Evolutionary conservation across 2,113 vertebrate species (phyloP).

Genomic region (Lota lota): DNA sequence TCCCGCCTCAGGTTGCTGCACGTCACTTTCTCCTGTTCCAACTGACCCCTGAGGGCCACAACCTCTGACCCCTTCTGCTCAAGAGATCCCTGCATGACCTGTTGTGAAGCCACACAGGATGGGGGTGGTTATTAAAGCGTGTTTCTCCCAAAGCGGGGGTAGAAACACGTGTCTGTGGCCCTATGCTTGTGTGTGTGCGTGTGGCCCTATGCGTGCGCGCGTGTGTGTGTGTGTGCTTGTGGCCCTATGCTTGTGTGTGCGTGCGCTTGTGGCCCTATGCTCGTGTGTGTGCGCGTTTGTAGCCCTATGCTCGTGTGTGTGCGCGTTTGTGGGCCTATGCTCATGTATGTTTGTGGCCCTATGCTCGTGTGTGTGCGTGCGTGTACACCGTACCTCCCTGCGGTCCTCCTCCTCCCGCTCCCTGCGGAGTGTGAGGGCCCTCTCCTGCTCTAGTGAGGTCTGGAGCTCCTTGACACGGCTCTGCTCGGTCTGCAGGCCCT

Average conservation of each 20-base stretch:
- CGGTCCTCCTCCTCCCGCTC: conserved; percentile 71
- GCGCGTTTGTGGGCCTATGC: too few relatives aligned
- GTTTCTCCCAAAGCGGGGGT: too few relatives aligned
- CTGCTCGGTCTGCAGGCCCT: conserved; percentile 68
- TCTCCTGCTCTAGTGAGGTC: conserved; percentile 77
- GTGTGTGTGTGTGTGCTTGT: too few relatives aligned
- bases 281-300: too few relatives aligned
- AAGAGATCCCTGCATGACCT: conserved; percentile 73
- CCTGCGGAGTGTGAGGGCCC: conserved; percentile 61
- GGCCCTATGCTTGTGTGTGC: background rate
- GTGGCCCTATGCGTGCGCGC: too few relatives aligned
- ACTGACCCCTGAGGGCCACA: conserved; percentile 68
- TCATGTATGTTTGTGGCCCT: too few relatives aligned
- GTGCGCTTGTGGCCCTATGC: too few relatives aligned
- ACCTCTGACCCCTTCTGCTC: conserved; percentile 68
- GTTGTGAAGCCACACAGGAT: background rate
- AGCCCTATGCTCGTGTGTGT: too few relatives aligned
- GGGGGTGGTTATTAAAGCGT: background rate
- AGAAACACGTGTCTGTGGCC: too few relatives aligned
- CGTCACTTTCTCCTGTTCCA: conserved; percentile 77
- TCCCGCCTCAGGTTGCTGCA: conserved; percentile 83
- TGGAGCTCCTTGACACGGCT: conserved; percentile 70
- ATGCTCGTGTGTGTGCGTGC: too few relatives aligned
- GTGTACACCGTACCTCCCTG: conserved; percentile 69
- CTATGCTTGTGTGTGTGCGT: too few relatives aligned